Evolutionary conservation across 2,113 vertebrate genomes (phyloP).

Genomic region (Vimba vimba): DNA sequence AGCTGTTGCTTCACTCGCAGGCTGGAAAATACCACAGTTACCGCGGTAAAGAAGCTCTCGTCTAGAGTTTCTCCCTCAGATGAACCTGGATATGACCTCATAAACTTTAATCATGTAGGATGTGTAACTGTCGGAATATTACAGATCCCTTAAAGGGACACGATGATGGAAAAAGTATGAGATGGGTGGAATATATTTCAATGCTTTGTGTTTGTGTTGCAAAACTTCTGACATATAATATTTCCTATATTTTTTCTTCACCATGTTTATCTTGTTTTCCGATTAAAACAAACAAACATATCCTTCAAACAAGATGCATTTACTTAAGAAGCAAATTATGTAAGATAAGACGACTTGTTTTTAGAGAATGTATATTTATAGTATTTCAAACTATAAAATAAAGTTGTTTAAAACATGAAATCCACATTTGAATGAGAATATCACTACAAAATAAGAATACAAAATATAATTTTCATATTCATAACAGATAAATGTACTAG

Average conservation of each 20-base stretch:
- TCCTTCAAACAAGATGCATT: background rate
- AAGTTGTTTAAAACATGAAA: background rate
- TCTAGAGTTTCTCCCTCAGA: background rate
- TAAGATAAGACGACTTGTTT: background rate
- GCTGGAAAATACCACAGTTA: conserved; percentile 61
- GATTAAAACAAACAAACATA: too few species aligned
- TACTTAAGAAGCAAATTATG: background rate
- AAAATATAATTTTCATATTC: background rate
- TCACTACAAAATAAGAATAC: background rate
- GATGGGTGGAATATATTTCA: too few species aligned
- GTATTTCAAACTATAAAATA: background rate
- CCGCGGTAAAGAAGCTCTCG: conserved; percentile 46
- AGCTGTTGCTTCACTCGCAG: conserved; percentile 70
- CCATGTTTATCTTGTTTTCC: too few species aligned
- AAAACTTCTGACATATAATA: too few species aligned
- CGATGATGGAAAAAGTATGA: too few species aligned
- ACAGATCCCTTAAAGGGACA: too few species aligned
- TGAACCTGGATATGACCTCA: background rate
- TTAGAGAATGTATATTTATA: background rate
- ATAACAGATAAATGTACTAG: background rate
- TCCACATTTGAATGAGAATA: background rate
- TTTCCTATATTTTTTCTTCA: too few species aligned
- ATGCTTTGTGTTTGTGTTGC: too few species aligned
- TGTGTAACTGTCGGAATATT: too few species aligned
- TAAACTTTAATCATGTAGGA: background rate